phyloP scores from a whole-genome alignment of 35 echinoderm and acorn worm genomes.

The Apostichopus californicus region DNA sequence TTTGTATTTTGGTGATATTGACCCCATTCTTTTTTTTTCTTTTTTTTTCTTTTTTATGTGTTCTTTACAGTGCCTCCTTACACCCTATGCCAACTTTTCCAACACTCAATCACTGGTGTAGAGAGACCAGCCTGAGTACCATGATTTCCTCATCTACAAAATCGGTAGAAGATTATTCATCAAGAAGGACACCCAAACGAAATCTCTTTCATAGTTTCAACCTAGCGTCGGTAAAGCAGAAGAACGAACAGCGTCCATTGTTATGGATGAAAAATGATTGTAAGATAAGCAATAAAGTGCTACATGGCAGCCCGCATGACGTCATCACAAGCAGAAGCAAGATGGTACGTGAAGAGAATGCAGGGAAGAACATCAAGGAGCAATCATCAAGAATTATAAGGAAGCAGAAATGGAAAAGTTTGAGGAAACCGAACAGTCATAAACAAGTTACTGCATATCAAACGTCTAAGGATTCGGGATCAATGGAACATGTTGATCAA shows the following conservation, averaged over 20 bases:
- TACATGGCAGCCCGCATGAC: neutral
- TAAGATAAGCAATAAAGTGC: neutral
- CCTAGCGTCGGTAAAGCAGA: conserved; percentile 23
- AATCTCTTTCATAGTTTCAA: conserved; percentile 17
- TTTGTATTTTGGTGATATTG: too few relatives aligned
- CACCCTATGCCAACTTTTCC: neutral
- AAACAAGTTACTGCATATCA: too few relatives aligned
- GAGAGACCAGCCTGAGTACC: conserved; percentile 8
- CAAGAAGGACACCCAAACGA: neutral
- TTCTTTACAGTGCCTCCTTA: conserved; percentile 14
- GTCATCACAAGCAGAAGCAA: neutral
- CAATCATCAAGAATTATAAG: too few relatives aligned
- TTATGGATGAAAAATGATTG: neutral
- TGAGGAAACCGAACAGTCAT: too few relatives aligned
- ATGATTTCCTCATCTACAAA: neutral
- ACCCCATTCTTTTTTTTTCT: too few relatives aligned
- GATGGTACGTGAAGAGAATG: neutral
- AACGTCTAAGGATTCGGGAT: too few relatives aligned
- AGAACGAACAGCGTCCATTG: neutral
- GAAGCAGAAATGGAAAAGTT: too few relatives aligned
- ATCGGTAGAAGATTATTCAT: neutral
- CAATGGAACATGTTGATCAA: too few relatives aligned
- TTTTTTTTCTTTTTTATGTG: neutral
- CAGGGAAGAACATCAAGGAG: neutral
- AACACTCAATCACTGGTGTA: neutral